A percentile compares a stretch with the other conserved stretches of the same genome.
phyloP scores from a whole-genome alignment of 2,797 vertebrate genomes.

The Benthosema pterotum region DNA sequence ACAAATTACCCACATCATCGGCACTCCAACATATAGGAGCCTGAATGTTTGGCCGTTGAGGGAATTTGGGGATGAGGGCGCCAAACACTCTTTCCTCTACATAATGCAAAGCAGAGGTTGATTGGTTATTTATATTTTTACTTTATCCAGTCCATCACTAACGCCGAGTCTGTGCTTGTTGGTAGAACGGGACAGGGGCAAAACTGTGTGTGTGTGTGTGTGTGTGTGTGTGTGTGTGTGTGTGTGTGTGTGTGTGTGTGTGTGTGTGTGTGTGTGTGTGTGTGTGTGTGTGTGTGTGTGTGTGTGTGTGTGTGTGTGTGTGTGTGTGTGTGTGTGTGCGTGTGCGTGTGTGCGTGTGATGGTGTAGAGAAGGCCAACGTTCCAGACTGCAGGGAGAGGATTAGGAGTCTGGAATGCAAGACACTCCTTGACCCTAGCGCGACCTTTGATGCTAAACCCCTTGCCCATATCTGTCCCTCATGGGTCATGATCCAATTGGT shows the following conservation, averaged over 20 bases:
- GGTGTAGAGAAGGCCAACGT: constrained; percentile 53
- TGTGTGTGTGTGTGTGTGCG: constrained; percentile 7
- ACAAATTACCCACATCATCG: constrained; percentile 76
- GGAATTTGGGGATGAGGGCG: constrained; percentile 54
- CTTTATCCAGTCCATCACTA: constrained; percentile 68
- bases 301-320: constrained; percentile 13
- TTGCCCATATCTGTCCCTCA: constrained; percentile 80
- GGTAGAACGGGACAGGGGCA: constrained; percentile 23
- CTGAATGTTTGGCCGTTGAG: constrained; percentile 61
- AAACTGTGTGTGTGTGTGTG: constrained; percentile 9
- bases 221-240: constrained; percentile 48
- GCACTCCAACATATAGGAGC: constrained; percentile 56
- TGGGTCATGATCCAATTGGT: constrained; percentile 82
- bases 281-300: constrained; percentile 9
- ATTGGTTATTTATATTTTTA: constrained; percentile 56
- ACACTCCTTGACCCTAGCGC: constrained; percentile 73
- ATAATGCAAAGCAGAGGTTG: constrained; percentile 18
- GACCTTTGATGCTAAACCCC: constrained; percentile 78
- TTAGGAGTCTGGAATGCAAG: constrained; percentile 79
- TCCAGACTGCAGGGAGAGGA: constrained; percentile 74
- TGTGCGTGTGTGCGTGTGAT: constrained; percentile 39
- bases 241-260: constrained; percentile 26
- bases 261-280: constrained; percentile 3
- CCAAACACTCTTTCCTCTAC: constrained; percentile 48
- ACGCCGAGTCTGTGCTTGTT: constrained; percentile 47